Evolutionary conservation across 2,888 invertebrate species (phyloP), one percentile per base, ranked within the genome.

Genomic region (Sturmia bella): DNA sequence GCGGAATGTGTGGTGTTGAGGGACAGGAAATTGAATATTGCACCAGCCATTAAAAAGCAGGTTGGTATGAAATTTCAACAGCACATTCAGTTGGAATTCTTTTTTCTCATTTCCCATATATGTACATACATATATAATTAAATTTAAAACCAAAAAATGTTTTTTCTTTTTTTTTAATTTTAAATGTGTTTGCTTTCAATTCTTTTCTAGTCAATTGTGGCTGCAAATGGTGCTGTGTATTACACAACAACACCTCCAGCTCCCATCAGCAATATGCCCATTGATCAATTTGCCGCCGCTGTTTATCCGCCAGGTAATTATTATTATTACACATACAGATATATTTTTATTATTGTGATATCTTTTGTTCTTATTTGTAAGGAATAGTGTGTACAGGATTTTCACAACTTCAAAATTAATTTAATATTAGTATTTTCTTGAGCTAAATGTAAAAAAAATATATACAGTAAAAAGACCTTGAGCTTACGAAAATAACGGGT

Each of bases 31-130:
- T 91, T 97, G 80, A 96, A 96, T 89, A 96, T 97, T 89, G 96
- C 96, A 45, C 96, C 96, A 84, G 96, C 96, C 85, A 95, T 97
- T 83, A 95, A 96, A 88, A 96, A 96, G 91, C 96, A 96, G 92
- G 93, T 93, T 89, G 87, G 89, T 86, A 52, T 80, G 48, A 43
- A 37, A 48, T 68, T 52, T 24, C 12, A 41, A 64, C 7, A 54
- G 15, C 1, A 9, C 21, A 19, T 59, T 56, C 17, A 17, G 41
- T 48, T 45, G 21, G 21, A 32, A 54, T 37, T 6, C 50, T 19
- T 37, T 50, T 13, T 19, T 21, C n/a, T n/a, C n/a, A n/a, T n/a
- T n/a, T 21, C 9, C 37, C 37, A 37, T 37, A 13, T 13, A 15
- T 2, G 6, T 4, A 27, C 6, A 27, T 27, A 27, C 3, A 4